phyloP scores from a whole-genome alignment of 2,113 vertebrate genomes.

The Uria aalge region DNA sequence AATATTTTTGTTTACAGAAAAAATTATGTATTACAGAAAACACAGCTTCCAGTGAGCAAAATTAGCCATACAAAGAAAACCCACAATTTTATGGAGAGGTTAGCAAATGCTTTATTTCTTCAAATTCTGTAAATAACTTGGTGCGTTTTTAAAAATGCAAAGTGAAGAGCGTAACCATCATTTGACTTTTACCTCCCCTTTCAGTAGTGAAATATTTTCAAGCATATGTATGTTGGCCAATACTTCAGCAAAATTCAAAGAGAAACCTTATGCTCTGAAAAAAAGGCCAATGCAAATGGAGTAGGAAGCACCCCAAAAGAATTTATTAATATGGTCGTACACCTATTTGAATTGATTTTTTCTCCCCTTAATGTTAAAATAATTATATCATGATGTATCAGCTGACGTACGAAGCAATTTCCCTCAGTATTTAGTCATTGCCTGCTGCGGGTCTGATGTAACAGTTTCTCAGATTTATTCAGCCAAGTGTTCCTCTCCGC shows the following conservation, averaged over 20 bases:
- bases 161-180: not conserved
- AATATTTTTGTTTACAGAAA: not conserved
- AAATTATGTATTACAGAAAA: not conserved
- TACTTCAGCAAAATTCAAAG: not conserved
- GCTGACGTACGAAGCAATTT: constrained; percentile 4
- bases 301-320: not conserved
- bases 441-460: not conserved
- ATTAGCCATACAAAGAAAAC: not conserved
- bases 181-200: not conserved
- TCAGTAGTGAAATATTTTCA: not conserved
- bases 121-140: not conserved
- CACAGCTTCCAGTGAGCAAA: not conserved
- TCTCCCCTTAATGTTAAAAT: not conserved
- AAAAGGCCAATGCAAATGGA: not conserved
- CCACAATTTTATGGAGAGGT: not conserved
- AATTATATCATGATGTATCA: not conserved
- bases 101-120: not conserved
- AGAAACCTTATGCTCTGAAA: not conserved
- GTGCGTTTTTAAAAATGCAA: not conserved
- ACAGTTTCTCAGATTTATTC: not conserved
- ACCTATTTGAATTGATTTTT: not conserved
- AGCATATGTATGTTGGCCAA: not conserved
- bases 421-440: not conserved
- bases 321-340: not conserved
- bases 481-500: not conserved